Base-by-base conservation (phyloP, 2,797 vertebrate species). In the Tenualosa thibaudeaui region DNA sequence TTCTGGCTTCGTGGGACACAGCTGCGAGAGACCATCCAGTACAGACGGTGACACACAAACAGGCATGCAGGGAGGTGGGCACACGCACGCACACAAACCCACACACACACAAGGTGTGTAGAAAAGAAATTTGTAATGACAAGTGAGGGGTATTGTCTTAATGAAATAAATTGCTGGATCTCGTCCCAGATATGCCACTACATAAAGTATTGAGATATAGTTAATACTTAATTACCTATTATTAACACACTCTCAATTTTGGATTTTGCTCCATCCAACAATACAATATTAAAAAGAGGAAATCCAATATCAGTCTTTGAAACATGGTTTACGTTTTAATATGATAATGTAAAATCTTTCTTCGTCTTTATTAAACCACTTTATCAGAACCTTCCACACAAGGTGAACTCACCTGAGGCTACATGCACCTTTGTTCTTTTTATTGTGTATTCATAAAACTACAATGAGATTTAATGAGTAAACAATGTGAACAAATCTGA, bases 21-120 rank as follows among this genome's bases (percentile, higher is more conserved):
- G 37, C 65, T 85, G 85, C 62, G 50, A 58, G 81, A 43, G n/a
- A 46, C 68, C 40, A 40, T 13, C 31, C 68, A 40, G 40, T 75
- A 43, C 68, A 40, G 37, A 31, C 13, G 24, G 31, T 40, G 37
- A 37, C 24, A 13, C 26, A 75, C 68, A 40, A 10, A 15, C 13
- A 75, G 24, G 12, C 62, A 68, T 5, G 26, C 62, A 31, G 24
- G 12, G 10, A 10, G 24, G 46, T n/a, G 26, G 24, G 26, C n/a
- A 65, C n/a, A 3, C 62, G 12, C 62, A 68, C 60, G 31, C 24
- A 26, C 60, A 65, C 60, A 65, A 7, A 65, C n/a, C 31, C 60
- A 65, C 10, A 54, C 51, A 54, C 51, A 54, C 51, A 54, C 51
- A 60, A 26, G 60, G 60, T 65, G 60, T 8, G 26, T 8, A 26